A percentile compares a stretch with the other conserved stretches of the same genome.
These are phyloP conservation scores for Eurystomus glaucurus DNA, from an alignment of 2,797 vertebrate species.

Conservation along the genomic window DNA sequence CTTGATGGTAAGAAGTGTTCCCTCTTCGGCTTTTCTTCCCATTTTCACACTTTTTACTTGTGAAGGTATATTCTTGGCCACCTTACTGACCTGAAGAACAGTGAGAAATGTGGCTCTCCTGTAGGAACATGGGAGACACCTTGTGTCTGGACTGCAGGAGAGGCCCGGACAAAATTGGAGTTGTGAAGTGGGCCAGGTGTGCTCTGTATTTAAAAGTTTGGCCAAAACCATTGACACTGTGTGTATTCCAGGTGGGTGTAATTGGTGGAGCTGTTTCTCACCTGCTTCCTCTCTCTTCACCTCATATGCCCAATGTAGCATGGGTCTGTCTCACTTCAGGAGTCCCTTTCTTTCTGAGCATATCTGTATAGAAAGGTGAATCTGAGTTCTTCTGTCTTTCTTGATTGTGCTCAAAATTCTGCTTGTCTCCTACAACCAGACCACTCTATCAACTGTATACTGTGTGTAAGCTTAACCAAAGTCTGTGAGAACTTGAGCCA, in stretches of 20 bases:
- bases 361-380: background rate
- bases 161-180: background rate
- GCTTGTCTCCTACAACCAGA: background rate
- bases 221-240: background rate
- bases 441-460: background rate
- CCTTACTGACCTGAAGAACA: background rate
- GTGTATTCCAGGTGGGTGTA: background rate
- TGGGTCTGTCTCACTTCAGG: background rate
- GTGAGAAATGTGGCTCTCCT: background rate
- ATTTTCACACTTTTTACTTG: background rate
- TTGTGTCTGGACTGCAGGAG: background rate
- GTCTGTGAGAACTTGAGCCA: background rate
- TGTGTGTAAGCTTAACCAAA: background rate
- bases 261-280: background rate
- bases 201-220: background rate
- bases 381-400: background rate
- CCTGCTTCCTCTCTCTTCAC: background rate
- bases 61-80: background rate
- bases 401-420: background rate
- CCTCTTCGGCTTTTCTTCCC: background rate
- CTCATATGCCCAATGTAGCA: background rate
- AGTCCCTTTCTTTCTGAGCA: background rate
- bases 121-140: background rate
- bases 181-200: background rate
- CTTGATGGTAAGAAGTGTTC: background rate